phyloP scores from a whole-genome alignment of 2,797 vertebrate genomes.

The Potorous gilbertii region DNA sequence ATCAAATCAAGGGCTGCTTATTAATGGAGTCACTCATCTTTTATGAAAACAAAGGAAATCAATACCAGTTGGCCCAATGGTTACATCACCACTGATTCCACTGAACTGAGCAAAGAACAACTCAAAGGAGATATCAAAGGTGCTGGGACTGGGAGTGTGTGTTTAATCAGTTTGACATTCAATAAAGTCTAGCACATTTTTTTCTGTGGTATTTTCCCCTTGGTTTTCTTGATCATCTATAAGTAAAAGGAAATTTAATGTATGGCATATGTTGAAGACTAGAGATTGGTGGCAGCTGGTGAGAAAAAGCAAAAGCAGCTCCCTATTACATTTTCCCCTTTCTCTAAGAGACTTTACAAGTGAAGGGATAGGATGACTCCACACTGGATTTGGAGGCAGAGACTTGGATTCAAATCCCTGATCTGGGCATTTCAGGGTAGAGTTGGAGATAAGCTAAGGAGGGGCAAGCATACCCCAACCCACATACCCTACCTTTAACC shows the following conservation, averaged over 20 bases:
- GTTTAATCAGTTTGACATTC: slow-evolving; percentile 53
- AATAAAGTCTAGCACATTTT: slow-evolving; percentile 59
- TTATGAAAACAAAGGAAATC: slow-evolving; percentile 61
- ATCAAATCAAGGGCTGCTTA: slow-evolving; percentile 60
- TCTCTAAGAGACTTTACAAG: not conserved
- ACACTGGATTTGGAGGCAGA: not conserved
- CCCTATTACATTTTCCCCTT: not conserved
- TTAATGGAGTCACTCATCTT: slow-evolving; percentile 55
- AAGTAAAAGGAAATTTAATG: slow-evolving; percentile 56
- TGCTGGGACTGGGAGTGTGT: not conserved
- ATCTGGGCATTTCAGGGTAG: not conserved
- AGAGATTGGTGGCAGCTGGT: slow-evolving; percentile 19
- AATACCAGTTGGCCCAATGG: slow-evolving; percentile 49
- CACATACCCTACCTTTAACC: not conserved
- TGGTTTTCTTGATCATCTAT: slow-evolving; percentile 56
- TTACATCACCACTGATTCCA: slow-evolving; percentile 60
- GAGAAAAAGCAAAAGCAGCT: not conserved
- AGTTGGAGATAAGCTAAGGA: not conserved
- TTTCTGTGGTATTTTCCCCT: slow-evolving; percentile 61
- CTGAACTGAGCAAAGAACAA: slow-evolving; percentile 22
- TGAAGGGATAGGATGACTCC: not conserved
- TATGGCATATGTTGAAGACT: slow-evolving; percentile 23
- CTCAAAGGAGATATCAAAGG: slow-evolving; percentile 63
- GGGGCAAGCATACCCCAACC: not conserved
- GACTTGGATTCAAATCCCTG: not conserved